A percentile compares a stretch with the other conserved stretches of the same genome.
Conservation (phyloP, 2,113 vertebrate genomes). For the Epinephelus moara region DNA sequence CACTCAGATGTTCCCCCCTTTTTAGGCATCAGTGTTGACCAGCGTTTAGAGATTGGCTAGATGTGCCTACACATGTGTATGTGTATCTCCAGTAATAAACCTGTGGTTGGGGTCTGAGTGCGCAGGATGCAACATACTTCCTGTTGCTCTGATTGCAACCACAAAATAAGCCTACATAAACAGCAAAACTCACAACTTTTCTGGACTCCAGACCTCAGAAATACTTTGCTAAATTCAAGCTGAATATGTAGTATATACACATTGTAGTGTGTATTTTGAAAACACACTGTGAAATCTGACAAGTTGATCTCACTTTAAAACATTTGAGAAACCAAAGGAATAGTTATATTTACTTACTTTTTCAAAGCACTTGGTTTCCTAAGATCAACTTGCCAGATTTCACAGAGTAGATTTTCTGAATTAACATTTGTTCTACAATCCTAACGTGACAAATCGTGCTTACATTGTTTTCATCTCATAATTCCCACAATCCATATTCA, state of each 20-base stretch:
- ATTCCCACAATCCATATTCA: constrained; percentile 33
- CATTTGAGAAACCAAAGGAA: too few species aligned
- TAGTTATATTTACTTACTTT: too few species aligned
- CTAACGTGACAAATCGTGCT: constrained; percentile 2
- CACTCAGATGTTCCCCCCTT: constrained; percentile 31
- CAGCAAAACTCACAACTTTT: constrained; percentile 53
- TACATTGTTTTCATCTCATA: constrained; percentile 21
- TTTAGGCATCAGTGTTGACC: constrained; percentile 49
- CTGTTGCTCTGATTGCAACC: constrained; percentile 74
- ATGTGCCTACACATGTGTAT: constrained; percentile 27
- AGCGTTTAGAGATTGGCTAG: constrained; percentile 39
- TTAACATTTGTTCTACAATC: constrained; percentile 45
- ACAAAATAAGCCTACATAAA: constrained; percentile 72
- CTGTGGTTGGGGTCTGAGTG: constrained; percentile 69
- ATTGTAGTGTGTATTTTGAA: constrained; percentile 10
- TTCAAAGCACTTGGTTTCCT: too few species aligned
- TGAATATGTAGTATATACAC: constrained; percentile 11
- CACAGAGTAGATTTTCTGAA: constrained; percentile 5
- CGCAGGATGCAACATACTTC: constrained; percentile 78
- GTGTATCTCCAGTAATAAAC: constrained; percentile 48
- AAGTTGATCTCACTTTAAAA: too few species aligned
- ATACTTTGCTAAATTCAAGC: constrained; percentile 10
- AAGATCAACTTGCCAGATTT: too few species aligned
- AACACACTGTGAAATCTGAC: too few species aligned
- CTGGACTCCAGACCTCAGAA: constrained; percentile 48